phyloP scores from a whole-genome alignment of 2,113 vertebrate species.

The Macroglossus sobrinus region DNA sequence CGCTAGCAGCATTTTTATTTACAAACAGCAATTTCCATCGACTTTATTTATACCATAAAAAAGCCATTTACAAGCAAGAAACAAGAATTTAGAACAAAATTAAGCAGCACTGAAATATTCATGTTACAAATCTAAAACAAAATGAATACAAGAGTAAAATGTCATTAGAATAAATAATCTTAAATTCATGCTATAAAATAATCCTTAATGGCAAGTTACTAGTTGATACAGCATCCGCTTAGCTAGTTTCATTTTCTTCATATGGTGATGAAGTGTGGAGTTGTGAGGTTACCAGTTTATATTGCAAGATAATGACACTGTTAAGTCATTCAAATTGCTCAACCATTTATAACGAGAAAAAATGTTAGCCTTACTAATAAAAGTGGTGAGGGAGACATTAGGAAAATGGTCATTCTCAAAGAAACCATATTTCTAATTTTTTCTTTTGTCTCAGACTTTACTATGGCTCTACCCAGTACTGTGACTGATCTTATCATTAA shows the following conservation, averaged over 20 bases:
- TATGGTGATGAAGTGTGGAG: conserved; percentile 91
- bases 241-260: conserved; percentile 99
- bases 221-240: conserved; percentile 95
- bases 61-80: conserved; percentile 99
- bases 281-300: conserved; percentile 99
- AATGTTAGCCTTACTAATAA: conserved; percentile 77
- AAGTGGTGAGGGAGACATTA: conserved; percentile 75
- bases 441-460: background rate
- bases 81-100: conserved; percentile 86
- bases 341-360: conserved; percentile 84
- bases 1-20: conserved; percentile 99
- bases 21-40: conserved; percentile 97
- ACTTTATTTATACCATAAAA: conserved; percentile 98
- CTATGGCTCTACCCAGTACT: background rate
- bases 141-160: conserved; percentile 99
- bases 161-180: conserved; percentile 99
- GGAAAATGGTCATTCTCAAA: conserved; percentile 66
- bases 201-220: conserved; percentile 98
- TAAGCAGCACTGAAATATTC: conserved; percentile 91
- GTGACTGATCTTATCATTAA: background rate
- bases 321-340: conserved; percentile 91
- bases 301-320: conserved; percentile 88
- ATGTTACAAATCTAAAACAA: conserved; percentile 90
- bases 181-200: conserved; percentile 99
- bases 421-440: background rate